A percentile compares a stretch with the other conserved stretches of the same genome.
These are phyloP conservation scores for Tetramorium parvispinum DNA, from an alignment of 1,140 invertebrate genomes.

Conservation along the genomic window DNA sequence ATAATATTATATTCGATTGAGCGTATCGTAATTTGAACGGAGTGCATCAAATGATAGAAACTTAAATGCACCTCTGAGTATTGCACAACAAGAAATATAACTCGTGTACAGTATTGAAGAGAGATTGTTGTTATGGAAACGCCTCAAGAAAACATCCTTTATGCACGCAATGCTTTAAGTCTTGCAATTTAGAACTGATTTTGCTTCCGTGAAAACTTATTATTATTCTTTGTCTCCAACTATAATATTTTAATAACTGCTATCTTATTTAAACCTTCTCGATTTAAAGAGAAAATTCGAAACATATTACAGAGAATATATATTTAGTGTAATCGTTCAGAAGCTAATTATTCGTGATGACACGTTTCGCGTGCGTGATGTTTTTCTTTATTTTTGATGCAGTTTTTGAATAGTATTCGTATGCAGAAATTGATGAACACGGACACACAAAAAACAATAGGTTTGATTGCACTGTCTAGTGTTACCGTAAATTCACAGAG, in stretches of 20 bases:
- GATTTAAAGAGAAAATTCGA: not conserved
- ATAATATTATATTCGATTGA: not conserved
- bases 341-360: not conserved
- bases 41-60: not conserved
- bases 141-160: not conserved
- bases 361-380: not conserved
- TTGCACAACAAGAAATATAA: not conserved
- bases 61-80: not conserved
- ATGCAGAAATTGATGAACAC: not conserved
- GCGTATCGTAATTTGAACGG: not conserved
- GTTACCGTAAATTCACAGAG: not conserved
- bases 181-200: not conserved
- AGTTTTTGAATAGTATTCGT: not conserved
- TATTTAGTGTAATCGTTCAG: not conserved
- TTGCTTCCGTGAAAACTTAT: not conserved
- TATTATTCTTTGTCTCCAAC: not conserved
- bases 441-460: not conserved
- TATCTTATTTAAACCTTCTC: not conserved
- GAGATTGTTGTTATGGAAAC: slow-evolving; percentile 1
- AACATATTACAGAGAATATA: not conserved
- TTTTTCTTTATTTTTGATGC: slow-evolving; percentile 1
- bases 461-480: slow-evolving; percentile 9
- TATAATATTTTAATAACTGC: not conserved
- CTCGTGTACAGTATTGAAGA: not conserved
- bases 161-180: not conserved